Evolutionary conservation across 2,797 vertebrate species (phyloP), one percentile per base, ranked within the genome.

Genomic region (Labroides dimidiatus): DNA sequence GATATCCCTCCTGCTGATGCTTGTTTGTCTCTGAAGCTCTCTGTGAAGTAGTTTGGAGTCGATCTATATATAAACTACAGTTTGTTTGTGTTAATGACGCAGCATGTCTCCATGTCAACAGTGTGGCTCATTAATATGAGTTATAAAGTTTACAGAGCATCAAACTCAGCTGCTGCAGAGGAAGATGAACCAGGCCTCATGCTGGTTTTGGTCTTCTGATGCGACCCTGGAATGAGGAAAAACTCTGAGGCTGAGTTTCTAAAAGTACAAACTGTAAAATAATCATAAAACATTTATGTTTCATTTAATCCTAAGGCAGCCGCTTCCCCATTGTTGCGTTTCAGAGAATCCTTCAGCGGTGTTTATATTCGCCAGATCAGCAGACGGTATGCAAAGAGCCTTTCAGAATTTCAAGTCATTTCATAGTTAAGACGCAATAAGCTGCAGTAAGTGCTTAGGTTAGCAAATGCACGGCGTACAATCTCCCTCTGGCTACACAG

Each of bases 391-490:
- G 64, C 52, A 48, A 58, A 73, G 43, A 77, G 66, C 73, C 57
- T 56, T 58, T 75, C 65, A 68, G 69, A 75, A 51, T 51, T 75
- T 78, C 65, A 56, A 66, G 36, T 77, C 0, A 61, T 75, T 80
- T 81, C 63, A 63, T 69, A 62, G 69, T 80, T 78, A 77, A 80
- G 72, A 72, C 30, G 78, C 76, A 59, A 73, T 64, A 49, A 76
- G 69, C 72, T 59, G 69, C 70, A 54, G 72, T 55, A 80, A 86
- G 64, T 74, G 82, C 85, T 83, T 71, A 66, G 63, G 57, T 75
- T 69, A 54, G 85, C 82, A 72, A 42, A 63, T 54, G 47, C 64
- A 75, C 42, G 37, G 19, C 51, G 54, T 16, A 37, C 71, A 49
- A 27, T 48, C 62, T 69, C 52, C 72, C 62, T 9, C 55, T 11